Base-by-base conservation (phyloP, 2,888 invertebrate species). In the Aphidius colemani region DNA sequence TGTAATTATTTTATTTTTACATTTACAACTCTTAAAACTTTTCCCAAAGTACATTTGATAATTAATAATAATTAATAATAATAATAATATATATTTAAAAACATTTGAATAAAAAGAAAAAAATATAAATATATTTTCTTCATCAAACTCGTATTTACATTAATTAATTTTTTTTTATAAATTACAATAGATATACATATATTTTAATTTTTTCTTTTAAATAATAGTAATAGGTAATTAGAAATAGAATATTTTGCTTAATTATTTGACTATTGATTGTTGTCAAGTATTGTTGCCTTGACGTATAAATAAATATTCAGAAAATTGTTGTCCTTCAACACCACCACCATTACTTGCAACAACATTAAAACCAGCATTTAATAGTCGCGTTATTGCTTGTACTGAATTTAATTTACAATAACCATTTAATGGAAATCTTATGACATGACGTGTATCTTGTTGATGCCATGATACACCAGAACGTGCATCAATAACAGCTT, bases 391-490 rank as follows among this genome's bases (percentile, higher is more conserved):
- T 75, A 94, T 89, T 67, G 93, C 93, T 83, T 94, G 94, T 68
- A 94, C 89, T n/a, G 93, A 93, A 82, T 93, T 94, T 70, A 94
- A 85, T 83, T 94, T 94, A 84, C 93, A 94, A 83, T 93, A 94
- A 71, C 94, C 94, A 83, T 94, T 94, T 63, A 94, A 84, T 9
- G 94, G 94, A 78, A 93, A 94, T 66, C 94, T 86, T 71, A 94
- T 93, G 45, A 94, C 91, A 83, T 92, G 92, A 61, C 91, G 88
- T 69, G 90, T 88, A 83, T 93, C 94, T 73, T 90, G 87, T 77
- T 92, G 90, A 76, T 92, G 92, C 91, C 93, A 94, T 53, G 91
- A 88, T 51, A 91, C 90, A 30, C 91, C 90, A 43, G 90, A 90
- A 65, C 93, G 86, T 48, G 91, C 89, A 80, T 93, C 92, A 85